Conservation (phyloP, 2,113 vertebrate genomes). For the Phyllostomus hastatus region DNA sequence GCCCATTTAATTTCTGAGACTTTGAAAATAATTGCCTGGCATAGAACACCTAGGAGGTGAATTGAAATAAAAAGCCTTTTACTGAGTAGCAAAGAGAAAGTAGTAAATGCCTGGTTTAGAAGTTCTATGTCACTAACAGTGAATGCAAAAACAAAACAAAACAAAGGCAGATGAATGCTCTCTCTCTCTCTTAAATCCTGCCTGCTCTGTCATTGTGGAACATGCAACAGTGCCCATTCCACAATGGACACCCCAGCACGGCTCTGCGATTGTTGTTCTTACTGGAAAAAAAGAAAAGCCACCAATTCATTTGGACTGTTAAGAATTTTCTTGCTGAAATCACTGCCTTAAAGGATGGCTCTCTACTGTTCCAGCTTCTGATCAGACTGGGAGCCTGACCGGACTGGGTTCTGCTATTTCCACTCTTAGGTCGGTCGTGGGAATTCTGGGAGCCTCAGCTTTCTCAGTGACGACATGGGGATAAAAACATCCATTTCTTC, state of each 20-base stretch:
- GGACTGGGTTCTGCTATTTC: not conserved
- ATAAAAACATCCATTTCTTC: not conserved
- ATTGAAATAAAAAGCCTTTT: conserved; percentile 69
- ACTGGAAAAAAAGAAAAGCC: conserved; percentile 23
- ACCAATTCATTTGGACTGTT: not conserved
- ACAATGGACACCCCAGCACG: not conserved
- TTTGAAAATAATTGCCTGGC: conserved; percentile 70
- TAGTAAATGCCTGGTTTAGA: conserved; percentile 67
- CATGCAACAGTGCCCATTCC: not conserved
- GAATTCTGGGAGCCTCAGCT: not conserved
- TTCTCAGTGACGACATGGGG: not conserved
- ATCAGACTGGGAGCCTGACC: not conserved
- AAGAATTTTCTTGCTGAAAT: conserved; percentile 35
- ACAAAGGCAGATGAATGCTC: not conserved
- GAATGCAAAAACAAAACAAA: not conserved
- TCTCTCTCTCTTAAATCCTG: not conserved
- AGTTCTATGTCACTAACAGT: conserved; percentile 25
- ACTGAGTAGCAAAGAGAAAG: conserved; percentile 48
- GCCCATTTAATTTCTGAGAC: conserved; percentile 63
- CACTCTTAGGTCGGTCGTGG: not conserved
- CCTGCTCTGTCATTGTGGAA: not conserved
- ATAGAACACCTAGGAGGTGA: conserved; percentile 60
- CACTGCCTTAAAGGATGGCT: not conserved
- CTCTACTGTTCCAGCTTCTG: not conserved
- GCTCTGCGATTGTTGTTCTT: conserved; percentile 16